Conservation (phyloP, 2,113 vertebrate genomes). For the Rynchops niger region DNA sequence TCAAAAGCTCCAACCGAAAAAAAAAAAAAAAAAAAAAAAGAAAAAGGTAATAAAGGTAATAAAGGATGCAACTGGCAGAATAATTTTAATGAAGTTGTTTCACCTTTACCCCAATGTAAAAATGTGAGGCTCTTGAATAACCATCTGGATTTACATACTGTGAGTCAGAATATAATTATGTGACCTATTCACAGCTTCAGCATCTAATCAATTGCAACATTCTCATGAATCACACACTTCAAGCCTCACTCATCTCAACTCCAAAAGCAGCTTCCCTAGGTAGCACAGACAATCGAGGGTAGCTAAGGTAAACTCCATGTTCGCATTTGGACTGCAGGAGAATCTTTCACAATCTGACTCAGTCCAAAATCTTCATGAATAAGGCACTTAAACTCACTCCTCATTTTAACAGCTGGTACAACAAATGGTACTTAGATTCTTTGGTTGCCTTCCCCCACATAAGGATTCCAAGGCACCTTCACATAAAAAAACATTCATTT, state of each 20-base stretch:
- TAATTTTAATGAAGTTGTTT: constrained; percentile 23
- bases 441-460: neutral
- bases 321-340: neutral
- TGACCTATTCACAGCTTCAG: neutral
- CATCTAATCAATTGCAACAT: neutral
- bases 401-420: neutral
- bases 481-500: neutral
- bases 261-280: neutral
- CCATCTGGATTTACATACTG: constrained; percentile 25
- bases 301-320: neutral
- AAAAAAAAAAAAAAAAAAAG: neutral
- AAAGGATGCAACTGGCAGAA: neutral
- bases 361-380: neutral
- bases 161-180: neutral
- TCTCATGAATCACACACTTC: neutral
- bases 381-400: neutral
- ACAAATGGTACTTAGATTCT: neutral
- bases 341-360: neutral
- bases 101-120: constrained; percentile 34
- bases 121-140: constrained; percentile 10
- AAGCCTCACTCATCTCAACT: neutral
- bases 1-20: neutral
- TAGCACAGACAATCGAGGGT: neutral
- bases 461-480: neutral
- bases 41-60: neutral